Evolutionary conservation across 1,140 invertebrate genomes (phyloP).

Genomic region (Bombyx mori): DNA sequence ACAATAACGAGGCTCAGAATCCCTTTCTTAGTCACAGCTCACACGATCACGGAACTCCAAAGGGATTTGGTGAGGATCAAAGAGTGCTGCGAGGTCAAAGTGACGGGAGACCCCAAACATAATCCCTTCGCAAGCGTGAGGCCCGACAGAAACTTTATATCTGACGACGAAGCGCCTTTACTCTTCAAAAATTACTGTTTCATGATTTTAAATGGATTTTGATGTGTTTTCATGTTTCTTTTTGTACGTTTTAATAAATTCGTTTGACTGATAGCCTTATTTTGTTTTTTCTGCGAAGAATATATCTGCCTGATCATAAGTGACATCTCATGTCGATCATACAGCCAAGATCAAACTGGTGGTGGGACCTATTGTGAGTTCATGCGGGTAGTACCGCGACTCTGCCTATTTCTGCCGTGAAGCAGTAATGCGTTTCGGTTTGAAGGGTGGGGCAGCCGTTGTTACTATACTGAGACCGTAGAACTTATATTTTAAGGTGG

Average conservation of each 20-base stretch:
- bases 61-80: constrained; percentile 71
- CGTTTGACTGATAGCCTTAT: too few species aligned
- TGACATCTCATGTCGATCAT: too few species aligned
- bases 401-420: too few species aligned
- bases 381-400: too few species aligned
- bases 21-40: constrained; percentile 77
- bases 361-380: too few species aligned
- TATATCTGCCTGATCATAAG: too few species aligned
- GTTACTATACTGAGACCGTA: too few species aligned
- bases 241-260: neutral
- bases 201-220: constrained; percentile 56
- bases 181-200: constrained; percentile 82
- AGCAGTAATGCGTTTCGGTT: too few species aligned
- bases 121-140: constrained; percentile 78
- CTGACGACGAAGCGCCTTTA: constrained; percentile 77
- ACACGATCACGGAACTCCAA: constrained; percentile 76
- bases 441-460: too few species aligned
- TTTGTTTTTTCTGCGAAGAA: too few species aligned
- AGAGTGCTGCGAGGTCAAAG: constrained; percentile 43
- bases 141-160: constrained; percentile 82
- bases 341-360: too few species aligned
- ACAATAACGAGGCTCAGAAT: constrained; percentile 62
- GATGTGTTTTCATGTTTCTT: constrained; percentile 16
- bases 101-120: constrained; percentile 66
- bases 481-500: too few species aligned